Conservation (phyloP, 1,140 invertebrate species). For the Nixonia krombeini region DNA sequence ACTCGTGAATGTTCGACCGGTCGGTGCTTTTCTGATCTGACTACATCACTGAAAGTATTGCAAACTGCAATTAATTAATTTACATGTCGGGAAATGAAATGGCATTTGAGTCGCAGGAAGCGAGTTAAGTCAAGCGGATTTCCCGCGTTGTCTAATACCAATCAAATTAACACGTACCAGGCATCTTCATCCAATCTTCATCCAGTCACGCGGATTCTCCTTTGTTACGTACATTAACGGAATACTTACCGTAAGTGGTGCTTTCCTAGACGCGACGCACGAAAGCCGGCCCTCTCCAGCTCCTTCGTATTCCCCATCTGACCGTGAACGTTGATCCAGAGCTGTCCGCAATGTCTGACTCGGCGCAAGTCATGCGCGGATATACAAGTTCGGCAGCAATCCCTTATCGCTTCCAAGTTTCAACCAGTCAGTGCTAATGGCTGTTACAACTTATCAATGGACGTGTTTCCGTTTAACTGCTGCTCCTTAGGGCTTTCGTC, state of each 20-base stretch:
- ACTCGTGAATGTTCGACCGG: no score
- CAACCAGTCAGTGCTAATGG: conserved; percentile 38
- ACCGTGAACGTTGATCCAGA: conserved; percentile 24
- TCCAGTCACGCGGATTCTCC: conserved; percentile 14
- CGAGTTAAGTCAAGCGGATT: not conserved
- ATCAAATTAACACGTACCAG: conserved; percentile 30
- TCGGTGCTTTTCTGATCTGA: no score
- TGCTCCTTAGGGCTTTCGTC: conserved; percentile 62
- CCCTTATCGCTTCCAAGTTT: conserved; percentile 40
- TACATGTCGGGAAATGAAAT: conserved; percentile 1
- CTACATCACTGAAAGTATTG: no score
- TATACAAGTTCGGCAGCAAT: conserved; percentile 21
- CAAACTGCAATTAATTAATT: no score
- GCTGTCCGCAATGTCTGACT: conserved; percentile 24
- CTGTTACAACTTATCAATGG: conserved; percentile 48
- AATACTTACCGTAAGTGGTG: conserved; percentile 25
- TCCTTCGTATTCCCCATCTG: conserved; percentile 15
- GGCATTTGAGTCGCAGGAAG: not conserved
- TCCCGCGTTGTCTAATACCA: not conserved
- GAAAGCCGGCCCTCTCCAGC: conserved; percentile 5
- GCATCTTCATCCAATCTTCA: conserved; percentile 25
- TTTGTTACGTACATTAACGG: conserved; percentile 26
- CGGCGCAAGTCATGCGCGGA: conserved; percentile 24
- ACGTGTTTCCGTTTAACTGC: conserved; percentile 57
- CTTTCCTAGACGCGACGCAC: not conserved